phyloP scores from a whole-genome alignment of 2,113 vertebrate genomes.

The Mola mola region DNA sequence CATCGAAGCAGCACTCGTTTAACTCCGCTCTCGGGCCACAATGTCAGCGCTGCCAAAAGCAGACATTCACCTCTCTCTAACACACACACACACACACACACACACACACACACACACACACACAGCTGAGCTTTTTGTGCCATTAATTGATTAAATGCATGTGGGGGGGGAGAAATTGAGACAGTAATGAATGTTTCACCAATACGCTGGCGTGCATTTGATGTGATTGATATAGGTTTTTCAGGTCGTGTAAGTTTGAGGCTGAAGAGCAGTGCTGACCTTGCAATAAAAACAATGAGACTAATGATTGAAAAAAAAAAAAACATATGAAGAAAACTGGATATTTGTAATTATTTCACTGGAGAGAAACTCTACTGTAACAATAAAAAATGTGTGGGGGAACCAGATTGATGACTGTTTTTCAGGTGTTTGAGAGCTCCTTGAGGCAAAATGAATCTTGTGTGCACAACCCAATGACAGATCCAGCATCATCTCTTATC shows the following conservation, averaged over 20 bases:
- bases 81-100: slow-evolving; percentile 39
- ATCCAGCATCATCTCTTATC: background rate
- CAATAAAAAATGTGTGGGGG: too few relatives aligned
- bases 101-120: slow-evolving; percentile 70
- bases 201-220: too few relatives aligned
- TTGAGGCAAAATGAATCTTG: background rate
- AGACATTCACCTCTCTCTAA: slow-evolving; percentile 10
- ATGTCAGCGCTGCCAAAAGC: slow-evolving; percentile 69
- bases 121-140: slow-evolving; percentile 12
- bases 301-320: background rate
- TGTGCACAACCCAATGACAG: background rate
- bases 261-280: too few relatives aligned
- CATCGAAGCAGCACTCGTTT: slow-evolving; percentile 27
- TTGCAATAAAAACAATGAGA: too few relatives aligned
- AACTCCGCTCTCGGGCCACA: slow-evolving; percentile 59
- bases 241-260: too few relatives aligned
- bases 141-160: slow-evolving; percentile 64
- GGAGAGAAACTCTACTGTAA: background rate
- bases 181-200: slow-evolving; percentile 20
- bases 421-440: slow-evolving; percentile 12
- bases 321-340: background rate
- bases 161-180: slow-evolving; percentile 30
- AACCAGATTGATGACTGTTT: background rate
- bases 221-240: too few relatives aligned
- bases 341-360: too few relatives aligned